Percentiles rank a stretch among this genome's conserved stretches.
These are phyloP conservation scores for Oncorhynchus kisutch DNA, from an alignment of 2,113 vertebrate species.

Conservation along the genomic window DNA sequence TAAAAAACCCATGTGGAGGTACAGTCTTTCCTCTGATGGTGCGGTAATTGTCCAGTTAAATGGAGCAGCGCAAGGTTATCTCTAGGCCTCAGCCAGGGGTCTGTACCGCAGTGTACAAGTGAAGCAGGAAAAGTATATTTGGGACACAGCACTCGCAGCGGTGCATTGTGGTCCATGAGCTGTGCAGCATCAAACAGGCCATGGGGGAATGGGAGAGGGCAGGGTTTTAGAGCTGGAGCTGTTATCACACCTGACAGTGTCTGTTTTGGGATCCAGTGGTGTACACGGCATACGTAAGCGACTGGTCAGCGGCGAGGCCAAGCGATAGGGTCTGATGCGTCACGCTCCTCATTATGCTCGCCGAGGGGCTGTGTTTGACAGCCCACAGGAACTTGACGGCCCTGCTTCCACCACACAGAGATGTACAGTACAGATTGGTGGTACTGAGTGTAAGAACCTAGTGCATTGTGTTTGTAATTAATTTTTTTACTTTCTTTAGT, in stretches of 20 bases:
- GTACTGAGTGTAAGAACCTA: no score
- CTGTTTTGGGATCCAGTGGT: constrained; percentile 65
- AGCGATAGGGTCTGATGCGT: constrained; percentile 69
- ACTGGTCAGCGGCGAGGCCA: constrained; percentile 63
- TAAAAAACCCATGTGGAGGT: constrained; percentile 22
- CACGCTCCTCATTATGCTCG: constrained; percentile 56
- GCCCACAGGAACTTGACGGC: constrained; percentile 48
- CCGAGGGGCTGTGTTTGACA: constrained; percentile 61
- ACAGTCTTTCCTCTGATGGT: constrained; percentile 31
- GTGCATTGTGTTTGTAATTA: no score
- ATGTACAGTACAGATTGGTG: not conserved
- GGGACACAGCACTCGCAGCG: constrained; percentile 24
- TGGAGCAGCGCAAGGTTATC: constrained; percentile 53
- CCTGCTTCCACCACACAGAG: constrained; percentile 24
- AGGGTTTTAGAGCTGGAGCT: constrained; percentile 61
- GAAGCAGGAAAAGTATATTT: constrained; percentile 53
- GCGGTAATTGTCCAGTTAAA: not conserved
- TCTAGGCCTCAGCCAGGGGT: constrained; percentile 43
- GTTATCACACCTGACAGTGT: constrained; percentile 77
- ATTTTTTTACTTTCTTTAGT: no score
- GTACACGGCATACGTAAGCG: constrained; percentile 64
- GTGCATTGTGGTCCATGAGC: no score
- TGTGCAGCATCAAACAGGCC: no score
- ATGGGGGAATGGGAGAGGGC: constrained; percentile 16
- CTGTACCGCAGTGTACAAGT: constrained; percentile 30